A percentile compares a stretch with the other conserved stretches of the same genome.
These are phyloP conservation scores for Oryzias woworae DNA, from an alignment of 2,113 vertebrate genomes.

Conservation along the genomic window DNA sequence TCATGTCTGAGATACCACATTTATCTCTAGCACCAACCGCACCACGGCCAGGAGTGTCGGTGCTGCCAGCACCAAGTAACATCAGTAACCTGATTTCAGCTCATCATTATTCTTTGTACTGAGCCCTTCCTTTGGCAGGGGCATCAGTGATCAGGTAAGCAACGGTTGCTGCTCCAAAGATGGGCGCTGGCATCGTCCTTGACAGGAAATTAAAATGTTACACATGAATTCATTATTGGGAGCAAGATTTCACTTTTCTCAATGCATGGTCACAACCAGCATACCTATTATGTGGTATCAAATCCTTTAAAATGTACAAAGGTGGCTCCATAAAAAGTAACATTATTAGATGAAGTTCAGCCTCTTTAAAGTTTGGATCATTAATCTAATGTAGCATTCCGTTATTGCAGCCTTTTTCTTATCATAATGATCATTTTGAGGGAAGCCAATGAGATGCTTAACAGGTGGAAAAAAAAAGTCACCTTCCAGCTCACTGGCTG, in stretches of 20 bases:
- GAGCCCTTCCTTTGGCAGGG: conserved; percentile 9
- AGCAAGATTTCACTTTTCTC: conserved; percentile 7
- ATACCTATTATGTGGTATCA: neutral
- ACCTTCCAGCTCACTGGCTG: conserved; percentile 53
- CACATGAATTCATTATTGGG: conserved; percentile 31
- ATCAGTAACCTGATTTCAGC: conserved; percentile 41
- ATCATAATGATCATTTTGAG: conserved; percentile 53
- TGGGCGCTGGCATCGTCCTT: conserved; percentile 45
- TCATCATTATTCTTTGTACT: conserved; percentile 46
- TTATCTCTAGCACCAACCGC: neutral
- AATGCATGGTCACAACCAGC: neutral
- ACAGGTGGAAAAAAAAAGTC: conserved; percentile 36
- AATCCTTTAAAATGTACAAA: neutral
- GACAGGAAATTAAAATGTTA: conserved; percentile 62
- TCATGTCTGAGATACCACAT: neutral
- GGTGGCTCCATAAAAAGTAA: neutral
- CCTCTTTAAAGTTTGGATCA: conserved; percentile 27
- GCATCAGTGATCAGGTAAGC: conserved; percentile 54
- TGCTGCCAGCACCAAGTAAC: conserved; percentile 17
- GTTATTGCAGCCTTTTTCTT: conserved; percentile 36
- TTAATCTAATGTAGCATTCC: conserved; percentile 49
- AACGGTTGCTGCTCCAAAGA: conserved; percentile 49
- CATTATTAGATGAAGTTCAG: conserved; percentile 21
- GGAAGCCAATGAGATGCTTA: conserved; percentile 51
- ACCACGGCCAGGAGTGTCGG: conserved; percentile 10